A percentile compares a stretch with the other conserved stretches of the same genome.
phyloP scores from a whole-genome alignment of 2,113 vertebrate species.

The Xenotilapia caudafasciata region DNA sequence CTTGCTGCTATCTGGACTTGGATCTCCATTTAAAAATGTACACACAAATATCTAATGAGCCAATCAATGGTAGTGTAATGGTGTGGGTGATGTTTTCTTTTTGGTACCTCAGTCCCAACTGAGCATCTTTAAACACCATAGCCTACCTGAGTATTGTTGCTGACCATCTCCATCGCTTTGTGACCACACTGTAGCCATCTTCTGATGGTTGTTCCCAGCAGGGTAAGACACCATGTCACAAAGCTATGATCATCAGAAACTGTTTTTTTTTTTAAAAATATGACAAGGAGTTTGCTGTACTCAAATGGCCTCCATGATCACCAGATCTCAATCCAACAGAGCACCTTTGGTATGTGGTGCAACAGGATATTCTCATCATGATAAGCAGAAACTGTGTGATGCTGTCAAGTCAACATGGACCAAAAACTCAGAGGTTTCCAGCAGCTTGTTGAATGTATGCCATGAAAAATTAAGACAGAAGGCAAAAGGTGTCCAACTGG shows the following conservation, averaged over 20 bases:
- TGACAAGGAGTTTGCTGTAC: not conserved
- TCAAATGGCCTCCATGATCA: not conserved
- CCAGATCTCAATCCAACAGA: not conserved
- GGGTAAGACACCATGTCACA: not conserved
- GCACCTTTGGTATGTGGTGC: not conserved
- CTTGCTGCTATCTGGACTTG: not conserved
- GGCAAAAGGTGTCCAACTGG: not conserved
- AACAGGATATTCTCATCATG: not conserved
- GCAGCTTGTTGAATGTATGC: not conserved
- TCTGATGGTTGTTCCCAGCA: not conserved
- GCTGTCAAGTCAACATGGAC: not conserved
- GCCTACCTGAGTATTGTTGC: not conserved
- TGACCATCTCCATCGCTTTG: not conserved
- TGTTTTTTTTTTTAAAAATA: rapidly evolving
- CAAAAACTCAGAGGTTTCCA: not conserved
- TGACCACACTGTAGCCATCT: not conserved
- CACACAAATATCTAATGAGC: not conserved
- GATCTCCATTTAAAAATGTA: not conserved
- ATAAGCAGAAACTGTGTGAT: not conserved
- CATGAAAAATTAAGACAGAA: not conserved
- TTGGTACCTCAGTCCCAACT: not conserved
- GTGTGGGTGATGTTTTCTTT: not conserved
- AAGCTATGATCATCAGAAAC: not conserved
- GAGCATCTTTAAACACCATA: not conserved
- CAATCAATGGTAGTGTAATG: not conserved